phyloP scores from a whole-genome alignment of 2,113 vertebrate genomes.

The Apeltes quadracus region DNA sequence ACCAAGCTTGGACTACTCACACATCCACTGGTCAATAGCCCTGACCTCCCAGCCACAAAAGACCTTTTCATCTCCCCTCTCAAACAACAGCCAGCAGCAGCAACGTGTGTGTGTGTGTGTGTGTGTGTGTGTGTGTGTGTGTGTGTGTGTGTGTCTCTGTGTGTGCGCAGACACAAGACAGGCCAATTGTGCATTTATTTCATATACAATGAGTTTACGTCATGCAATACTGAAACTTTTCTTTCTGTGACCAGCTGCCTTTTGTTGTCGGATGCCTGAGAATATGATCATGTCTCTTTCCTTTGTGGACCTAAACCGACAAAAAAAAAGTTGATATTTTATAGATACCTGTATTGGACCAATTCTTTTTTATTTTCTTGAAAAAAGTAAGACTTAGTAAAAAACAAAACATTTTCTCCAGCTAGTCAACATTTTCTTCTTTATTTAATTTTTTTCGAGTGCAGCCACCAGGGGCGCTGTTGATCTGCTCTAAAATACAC shows the following conservation, averaged over 20 bases:
- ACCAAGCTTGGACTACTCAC: slow-evolving; percentile 73
- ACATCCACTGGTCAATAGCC: slow-evolving; percentile 75
- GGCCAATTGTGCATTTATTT: slow-evolving; percentile 29
- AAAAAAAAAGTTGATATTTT: background rate
- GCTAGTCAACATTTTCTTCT: background rate
- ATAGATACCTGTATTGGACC: background rate
- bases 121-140: slow-evolving; percentile 26
- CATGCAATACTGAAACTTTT: slow-evolving; percentile 16
- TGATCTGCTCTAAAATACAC: background rate
- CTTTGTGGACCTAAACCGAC: background rate
- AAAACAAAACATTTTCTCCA: background rate
- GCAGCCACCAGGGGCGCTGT: background rate
- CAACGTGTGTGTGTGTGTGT: slow-evolving; percentile 39
- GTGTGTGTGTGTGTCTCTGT: slow-evolving; percentile 34
- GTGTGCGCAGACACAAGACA: slow-evolving; percentile 11
- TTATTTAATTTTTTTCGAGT: background rate
- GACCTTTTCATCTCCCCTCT: slow-evolving; percentile 70
- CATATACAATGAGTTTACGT: slow-evolving; percentile 32
- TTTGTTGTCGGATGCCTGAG: slow-evolving; percentile 17
- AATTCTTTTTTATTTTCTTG: background rate
- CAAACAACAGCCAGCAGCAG: slow-evolving; percentile 59
- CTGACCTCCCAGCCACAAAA: slow-evolving; percentile 76
- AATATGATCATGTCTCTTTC: background rate
- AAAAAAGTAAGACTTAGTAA: background rate
- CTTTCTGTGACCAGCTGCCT: slow-evolving; percentile 35